These are phyloP conservation scores for Neoarius graeffei DNA, from an alignment of 2,113 vertebrate species.

Conservation along the genomic window DNA sequence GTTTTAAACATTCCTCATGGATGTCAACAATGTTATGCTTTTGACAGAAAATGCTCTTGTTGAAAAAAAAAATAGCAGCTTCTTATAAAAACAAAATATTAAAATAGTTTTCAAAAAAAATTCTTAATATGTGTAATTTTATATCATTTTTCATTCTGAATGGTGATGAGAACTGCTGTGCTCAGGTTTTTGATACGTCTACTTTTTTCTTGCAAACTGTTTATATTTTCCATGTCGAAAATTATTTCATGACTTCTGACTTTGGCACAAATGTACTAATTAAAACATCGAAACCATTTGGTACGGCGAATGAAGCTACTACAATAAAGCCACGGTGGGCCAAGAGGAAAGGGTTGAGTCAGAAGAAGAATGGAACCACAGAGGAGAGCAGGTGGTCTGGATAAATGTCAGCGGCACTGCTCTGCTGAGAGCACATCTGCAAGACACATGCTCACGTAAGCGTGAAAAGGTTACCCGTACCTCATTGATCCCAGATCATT, in stretches of 20 bases:
- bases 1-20: neutral
- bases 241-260: neutral
- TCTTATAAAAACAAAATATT: too few species aligned
- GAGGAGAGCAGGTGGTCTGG: constrained; percentile 47
- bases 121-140: too few species aligned
- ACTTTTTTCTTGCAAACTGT: too few species aligned
- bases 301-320: neutral
- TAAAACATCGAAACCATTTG: neutral
- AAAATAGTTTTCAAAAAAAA: too few species aligned
- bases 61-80: neutral
- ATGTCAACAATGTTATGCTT: neutral
- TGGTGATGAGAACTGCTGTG: too few species aligned
- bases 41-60: neutral
- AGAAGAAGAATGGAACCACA: constrained; percentile 40
- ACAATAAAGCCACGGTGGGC: too few species aligned
- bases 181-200: too few species aligned
- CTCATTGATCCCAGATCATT: constrained; percentile 54
- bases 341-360: neutral
- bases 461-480: constrained; percentile 58
- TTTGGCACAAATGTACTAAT: neutral
- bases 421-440: constrained; percentile 49
- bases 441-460: constrained; percentile 48
- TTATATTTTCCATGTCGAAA: neutral
- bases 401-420: constrained; percentile 58
- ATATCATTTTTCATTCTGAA: too few species aligned